Conservation (phyloP, 2,797 vertebrate species). For the Esox lucius region DNA sequence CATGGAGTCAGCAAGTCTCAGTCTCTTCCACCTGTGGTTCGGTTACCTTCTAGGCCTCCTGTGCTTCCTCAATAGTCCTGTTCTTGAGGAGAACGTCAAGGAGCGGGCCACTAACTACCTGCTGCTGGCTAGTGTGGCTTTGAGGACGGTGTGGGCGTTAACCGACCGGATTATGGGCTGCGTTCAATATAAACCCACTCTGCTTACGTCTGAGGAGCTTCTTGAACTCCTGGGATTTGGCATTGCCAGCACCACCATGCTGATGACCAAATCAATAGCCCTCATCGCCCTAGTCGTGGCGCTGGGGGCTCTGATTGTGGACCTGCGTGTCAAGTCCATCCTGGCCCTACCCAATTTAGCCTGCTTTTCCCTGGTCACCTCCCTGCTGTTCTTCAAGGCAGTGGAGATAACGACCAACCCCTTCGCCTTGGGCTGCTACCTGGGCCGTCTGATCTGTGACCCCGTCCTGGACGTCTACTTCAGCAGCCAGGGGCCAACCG, state of each 20-base stretch:
- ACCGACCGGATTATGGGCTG: conserved; percentile 88
- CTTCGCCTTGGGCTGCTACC: conserved; percentile 89
- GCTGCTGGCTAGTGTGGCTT: conserved; percentile 83
- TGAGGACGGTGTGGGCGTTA: conserved; percentile 83
- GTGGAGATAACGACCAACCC: conserved; percentile 84
- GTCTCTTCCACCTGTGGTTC: conserved; percentile 94
- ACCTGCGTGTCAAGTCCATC: conserved; percentile 94
- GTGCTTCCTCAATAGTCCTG: conserved; percentile 89
- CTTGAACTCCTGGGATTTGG: conserved; percentile 94
- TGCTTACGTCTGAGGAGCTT: conserved; percentile 86
- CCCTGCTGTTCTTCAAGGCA: conserved; percentile 87
- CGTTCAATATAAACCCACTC: conserved; percentile 78
- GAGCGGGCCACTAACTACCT: conserved; percentile 91
- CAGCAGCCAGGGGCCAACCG: conserved; percentile 86
- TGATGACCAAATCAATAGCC: conserved; percentile 82
- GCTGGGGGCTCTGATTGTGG: conserved; percentile 87
- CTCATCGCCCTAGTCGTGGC: conserved; percentile 85
- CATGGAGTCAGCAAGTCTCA: conserved; percentile 94
- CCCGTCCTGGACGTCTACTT: conserved; percentile 95
- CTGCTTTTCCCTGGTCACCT: conserved; percentile 82
- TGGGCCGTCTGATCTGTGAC: conserved; percentile 89
- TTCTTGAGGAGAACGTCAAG: conserved; percentile 85
- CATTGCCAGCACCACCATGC: conserved; percentile 91
- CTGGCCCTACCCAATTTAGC: conserved; percentile 88
- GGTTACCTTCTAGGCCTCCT: conserved; percentile 95